Conservation (phyloP, 2,113 vertebrate genomes). For the Sardina pilchardus region DNA sequence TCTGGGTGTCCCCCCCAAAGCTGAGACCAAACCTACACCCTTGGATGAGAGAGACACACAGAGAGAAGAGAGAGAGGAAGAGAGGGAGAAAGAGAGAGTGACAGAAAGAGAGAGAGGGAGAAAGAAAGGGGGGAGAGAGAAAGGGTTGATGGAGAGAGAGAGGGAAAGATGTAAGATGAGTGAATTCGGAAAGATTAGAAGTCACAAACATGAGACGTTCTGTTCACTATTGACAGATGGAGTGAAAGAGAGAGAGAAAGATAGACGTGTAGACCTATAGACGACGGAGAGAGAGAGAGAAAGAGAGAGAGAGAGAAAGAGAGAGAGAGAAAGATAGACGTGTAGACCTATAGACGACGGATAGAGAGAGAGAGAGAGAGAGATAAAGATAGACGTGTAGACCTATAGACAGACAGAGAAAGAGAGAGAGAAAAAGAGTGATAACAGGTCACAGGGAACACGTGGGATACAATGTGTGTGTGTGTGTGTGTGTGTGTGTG, state of each 20-base stretch:
- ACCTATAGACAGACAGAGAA: not conserved
- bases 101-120: no score
- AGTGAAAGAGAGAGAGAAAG: no score
- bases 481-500: not conserved
- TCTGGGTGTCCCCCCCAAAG: no score
- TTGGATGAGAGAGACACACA: no score
- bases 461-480: not conserved
- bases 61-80: not conserved
- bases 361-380: not conserved
- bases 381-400: not conserved
- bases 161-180: conserved; percentile 5
- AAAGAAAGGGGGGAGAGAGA: no score
- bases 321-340: no score
- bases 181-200: not conserved
- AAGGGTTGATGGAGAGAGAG: not conserved
- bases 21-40: no score
- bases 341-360: not conserved
- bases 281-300: not conserved
- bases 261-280: no score
- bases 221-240: no score
- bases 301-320: not conserved
- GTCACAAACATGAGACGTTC: not conserved
- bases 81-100: conserved; percentile 22
- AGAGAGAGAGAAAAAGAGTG: not conserved
- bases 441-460: not conserved